These are phyloP conservation scores for Pteronura brasiliensis DNA, from an alignment of 2,113 vertebrate species.

Conservation along the genomic window DNA sequence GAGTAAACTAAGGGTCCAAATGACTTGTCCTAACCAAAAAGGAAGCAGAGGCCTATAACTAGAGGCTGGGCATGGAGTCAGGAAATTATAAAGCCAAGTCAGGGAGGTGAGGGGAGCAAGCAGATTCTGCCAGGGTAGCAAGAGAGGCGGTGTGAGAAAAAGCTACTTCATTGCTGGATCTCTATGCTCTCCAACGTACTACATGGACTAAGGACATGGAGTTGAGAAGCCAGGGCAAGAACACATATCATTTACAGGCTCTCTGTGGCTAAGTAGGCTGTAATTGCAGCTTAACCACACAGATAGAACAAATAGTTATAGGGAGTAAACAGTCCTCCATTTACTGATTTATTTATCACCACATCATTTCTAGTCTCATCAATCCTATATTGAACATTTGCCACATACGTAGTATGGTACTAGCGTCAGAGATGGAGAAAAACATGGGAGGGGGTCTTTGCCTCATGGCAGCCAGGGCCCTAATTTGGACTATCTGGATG, in stretches of 20 bases:
- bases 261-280: neutral
- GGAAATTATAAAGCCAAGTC: neutral
- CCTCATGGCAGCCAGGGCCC: neutral
- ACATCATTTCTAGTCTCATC: neutral
- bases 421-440: neutral
- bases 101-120: too few relatives aligned
- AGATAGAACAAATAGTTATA: neutral
- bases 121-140: neutral
- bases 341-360: neutral
- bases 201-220: neutral
- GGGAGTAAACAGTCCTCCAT: neutral
- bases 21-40: neutral
- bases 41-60: neutral
- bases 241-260: neutral
- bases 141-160: neutral
- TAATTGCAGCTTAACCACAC: neutral
- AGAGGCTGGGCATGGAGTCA: neutral
- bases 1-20: neutral
- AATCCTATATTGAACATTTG: neutral
- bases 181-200: neutral
- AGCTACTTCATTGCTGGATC: neutral
- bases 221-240: neutral
- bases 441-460: neutral
- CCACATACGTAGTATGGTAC: neutral
- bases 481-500: neutral